These are phyloP conservation scores for Meganola albula DNA, from an alignment of 2,888 invertebrate species.

Conservation along the genomic window DNA sequence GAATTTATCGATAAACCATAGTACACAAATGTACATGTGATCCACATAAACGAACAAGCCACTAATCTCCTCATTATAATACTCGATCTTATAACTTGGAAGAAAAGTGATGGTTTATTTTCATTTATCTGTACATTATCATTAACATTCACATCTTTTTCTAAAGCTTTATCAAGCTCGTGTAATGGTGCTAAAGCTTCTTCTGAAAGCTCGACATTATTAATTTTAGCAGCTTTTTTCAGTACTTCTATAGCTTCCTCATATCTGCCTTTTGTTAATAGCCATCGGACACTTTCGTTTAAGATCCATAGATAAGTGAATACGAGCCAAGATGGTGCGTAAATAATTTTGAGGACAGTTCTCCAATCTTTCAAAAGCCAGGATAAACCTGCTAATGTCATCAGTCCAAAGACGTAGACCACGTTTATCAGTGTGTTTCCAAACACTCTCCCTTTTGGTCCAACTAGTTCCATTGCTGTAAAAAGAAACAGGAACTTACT, in stretches of 20 bases:
- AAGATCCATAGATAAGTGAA: conserved; percentile 83
- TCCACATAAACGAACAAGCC: conserved; percentile 86
- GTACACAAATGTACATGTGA: conserved; percentile 87
- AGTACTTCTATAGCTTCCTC: conserved; percentile 81
- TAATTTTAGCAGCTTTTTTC: conserved; percentile 81
- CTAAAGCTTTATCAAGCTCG: conserved; percentile 33
- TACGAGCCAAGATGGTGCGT: conserved; percentile 82
- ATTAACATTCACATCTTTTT: conserved; percentile 23
- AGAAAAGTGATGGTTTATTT: conserved; percentile 40
- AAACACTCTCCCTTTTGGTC: conserved; percentile 84
- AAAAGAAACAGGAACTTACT: too few species aligned
- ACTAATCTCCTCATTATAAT: conserved; percentile 76
- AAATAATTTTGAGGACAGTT: conserved; percentile 80
- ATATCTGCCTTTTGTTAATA: conserved; percentile 81
- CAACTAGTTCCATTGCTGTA: conserved; percentile 87
- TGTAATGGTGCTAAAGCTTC: conserved; percentile 55
- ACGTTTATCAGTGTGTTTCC: conserved; percentile 84
- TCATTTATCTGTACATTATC: conserved; percentile 23
- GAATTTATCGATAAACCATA: conserved; percentile 89
- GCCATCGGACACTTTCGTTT: conserved; percentile 87
- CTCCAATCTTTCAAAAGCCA: conserved; percentile 85
- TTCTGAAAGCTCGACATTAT: conserved; percentile 70
- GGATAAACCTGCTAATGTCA: conserved; percentile 81
- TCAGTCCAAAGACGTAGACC: conserved; percentile 84
- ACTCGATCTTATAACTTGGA: conserved; percentile 72